Evolutionary conservation across 1,140 invertebrate genomes (phyloP), one percentile per base, ranked within the genome.

Genomic region (Mactra quadrangularis): DNA sequence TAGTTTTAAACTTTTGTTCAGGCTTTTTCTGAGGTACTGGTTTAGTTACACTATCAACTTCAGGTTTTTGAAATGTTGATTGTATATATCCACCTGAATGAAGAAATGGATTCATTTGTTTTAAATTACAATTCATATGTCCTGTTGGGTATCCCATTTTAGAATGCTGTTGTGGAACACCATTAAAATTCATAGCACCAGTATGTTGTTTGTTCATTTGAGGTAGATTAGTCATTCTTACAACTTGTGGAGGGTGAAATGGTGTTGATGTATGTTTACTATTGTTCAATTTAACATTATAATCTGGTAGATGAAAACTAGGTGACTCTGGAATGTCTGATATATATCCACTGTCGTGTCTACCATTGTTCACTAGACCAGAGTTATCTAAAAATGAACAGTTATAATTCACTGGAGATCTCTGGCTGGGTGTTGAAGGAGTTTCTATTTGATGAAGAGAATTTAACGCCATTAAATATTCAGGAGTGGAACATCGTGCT

Each of bases 311-410:
- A 71, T 85, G 35, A 45, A 86, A 60, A 19, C 86, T 76, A 0
- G 87, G 87, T 13, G 87, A 87, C 47, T 72, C 82, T 19, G 52
- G 66, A 17, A 86, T 33, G 47, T 87, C 87, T 11, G 87, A 87
- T 53, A 68, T 86, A 78, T 87, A 87, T 27, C 87, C 87, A 86
- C 87, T 87, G 68, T 87, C 87, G 17, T 87, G 87, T 45, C 27
- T 71, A 33, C 19, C 19, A 31, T 45, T 19, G 41, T 64, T 60
- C 22, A 60, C n/a, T 47, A 62, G 41, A 35, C 52, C 31, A 55
- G 62, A 64, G 17, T 27, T 52, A 62, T 45, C 57, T 31, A 22
- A 35, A 27, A 33, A 6, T 50, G 53, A 60, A 33, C 38, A 76
- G 25, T 38, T 45, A 41, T 33, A 59, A 38, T 75, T 75, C 38